Evolutionary conservation across 2,113 vertebrate species (phyloP).

Genomic region (Carollia perspicillata): DNA sequence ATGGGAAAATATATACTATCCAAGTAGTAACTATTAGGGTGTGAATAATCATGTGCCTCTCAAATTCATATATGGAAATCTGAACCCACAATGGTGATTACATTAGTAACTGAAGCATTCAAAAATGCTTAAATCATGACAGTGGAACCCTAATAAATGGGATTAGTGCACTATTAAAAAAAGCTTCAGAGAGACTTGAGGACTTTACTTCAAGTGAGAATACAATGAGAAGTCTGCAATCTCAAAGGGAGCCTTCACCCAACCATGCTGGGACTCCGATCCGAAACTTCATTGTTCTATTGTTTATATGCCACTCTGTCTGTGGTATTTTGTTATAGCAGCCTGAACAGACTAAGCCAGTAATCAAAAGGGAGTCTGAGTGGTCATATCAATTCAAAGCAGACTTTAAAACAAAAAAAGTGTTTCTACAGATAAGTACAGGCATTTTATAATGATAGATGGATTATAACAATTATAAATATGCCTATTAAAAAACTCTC

Average conservation of each 20-base stretch:
- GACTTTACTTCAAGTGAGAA: background rate
- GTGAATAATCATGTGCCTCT: background rate
- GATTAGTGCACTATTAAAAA: background rate
- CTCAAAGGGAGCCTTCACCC: background rate
- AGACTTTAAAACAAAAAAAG: background rate
- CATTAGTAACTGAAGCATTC: background rate
- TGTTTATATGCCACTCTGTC: no score
- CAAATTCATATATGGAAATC: background rate
- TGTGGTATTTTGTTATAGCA: no score
- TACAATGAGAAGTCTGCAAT: background rate
- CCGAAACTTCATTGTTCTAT: no score
- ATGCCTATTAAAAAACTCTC: background rate
- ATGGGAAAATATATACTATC: background rate
- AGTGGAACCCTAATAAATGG: background rate
- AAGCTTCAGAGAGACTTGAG: background rate
- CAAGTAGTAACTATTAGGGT: background rate
- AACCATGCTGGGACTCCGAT: background rate
- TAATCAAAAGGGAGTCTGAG: background rate
- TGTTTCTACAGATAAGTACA: background rate
- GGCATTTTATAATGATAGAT: background rate
- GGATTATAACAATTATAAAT: background rate
- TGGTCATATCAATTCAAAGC: background rate
- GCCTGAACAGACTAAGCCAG: no score
- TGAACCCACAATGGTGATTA: background rate
- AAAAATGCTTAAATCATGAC: background rate